phyloP scores from a whole-genome alignment of 2,113 vertebrate genomes.

The Pica pica region DNA sequence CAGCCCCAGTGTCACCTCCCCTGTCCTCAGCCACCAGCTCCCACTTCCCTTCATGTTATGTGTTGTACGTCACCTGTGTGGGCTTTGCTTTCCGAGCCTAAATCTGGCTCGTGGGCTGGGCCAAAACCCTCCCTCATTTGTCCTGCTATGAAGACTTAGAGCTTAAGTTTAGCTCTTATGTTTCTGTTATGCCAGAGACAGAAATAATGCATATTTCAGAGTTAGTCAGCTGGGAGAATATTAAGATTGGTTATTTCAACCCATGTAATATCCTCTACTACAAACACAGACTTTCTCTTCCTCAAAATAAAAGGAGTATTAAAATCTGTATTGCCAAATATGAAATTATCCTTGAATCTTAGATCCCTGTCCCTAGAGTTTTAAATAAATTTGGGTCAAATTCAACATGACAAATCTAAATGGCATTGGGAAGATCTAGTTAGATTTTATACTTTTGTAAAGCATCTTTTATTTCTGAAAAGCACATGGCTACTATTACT shows the following conservation, averaged over 20 bases:
- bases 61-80: no score
- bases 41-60: not conserved
- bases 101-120: not conserved
- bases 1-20: not conserved
- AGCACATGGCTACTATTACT: not conserved
- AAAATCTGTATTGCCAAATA: not conserved
- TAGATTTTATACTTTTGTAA: not conserved
- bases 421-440: not conserved
- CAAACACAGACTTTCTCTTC: not conserved
- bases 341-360: not conserved
- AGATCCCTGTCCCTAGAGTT: not conserved
- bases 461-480: not conserved
- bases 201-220: not conserved
- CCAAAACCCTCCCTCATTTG: not conserved
- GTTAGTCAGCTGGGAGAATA: not conserved
- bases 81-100: not conserved
- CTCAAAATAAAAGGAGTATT: not conserved
- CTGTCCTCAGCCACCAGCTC: not conserved
- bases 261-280: not conserved
- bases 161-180: not conserved
- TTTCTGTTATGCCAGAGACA: not conserved
- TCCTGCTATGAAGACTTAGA: not conserved
- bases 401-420: not conserved
- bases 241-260: not conserved
- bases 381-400: not conserved